A percentile compares a stretch with the other conserved stretches of the same genome.
These are phyloP conservation scores for Oscheius sp. DNA, from an alignment of 2,888 invertebrate species.

Conservation along the genomic window DNA sequence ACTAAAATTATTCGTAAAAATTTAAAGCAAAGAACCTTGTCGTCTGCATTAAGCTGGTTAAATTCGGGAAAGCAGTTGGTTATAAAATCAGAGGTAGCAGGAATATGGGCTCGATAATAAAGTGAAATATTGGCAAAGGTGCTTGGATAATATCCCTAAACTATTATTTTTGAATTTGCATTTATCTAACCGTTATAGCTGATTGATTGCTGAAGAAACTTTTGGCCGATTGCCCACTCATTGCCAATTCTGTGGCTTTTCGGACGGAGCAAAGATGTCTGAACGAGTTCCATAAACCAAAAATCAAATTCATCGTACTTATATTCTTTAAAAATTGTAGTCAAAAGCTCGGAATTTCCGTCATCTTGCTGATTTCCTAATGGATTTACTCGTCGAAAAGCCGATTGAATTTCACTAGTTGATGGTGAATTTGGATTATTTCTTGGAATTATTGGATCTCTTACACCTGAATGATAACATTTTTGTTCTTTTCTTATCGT, in stretches of 20 bases:
- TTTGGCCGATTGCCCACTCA: not conserved
- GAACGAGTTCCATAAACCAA: not conserved
- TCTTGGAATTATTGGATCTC: not conserved
- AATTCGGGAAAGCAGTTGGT: slow-evolving; percentile 5
- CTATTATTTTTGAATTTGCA: not conserved
- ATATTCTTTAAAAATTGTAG: slow-evolving; percentile 3
- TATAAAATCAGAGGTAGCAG: slow-evolving; percentile 11
- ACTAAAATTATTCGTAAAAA: not conserved
- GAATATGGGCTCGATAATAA: slow-evolving; percentile 14
- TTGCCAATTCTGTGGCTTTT: slow-evolving; percentile 17
- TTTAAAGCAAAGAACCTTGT: slow-evolving; percentile 13
- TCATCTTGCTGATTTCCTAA: not conserved
- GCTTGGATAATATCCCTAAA: not conserved
- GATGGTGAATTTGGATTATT: not conserved
- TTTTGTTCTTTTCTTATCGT: not conserved
- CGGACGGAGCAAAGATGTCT: slow-evolving; percentile 10
- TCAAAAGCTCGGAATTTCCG: not conserved
- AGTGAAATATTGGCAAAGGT: not conserved
- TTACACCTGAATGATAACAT: not conserved
- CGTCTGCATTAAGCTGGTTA: not conserved
- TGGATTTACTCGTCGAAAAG: not conserved
- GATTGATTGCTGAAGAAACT: not conserved
- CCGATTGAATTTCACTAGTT: not conserved
- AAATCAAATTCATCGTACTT: not conserved
- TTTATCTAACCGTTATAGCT: not conserved